Conservation (phyloP, 2,113 vertebrate species). For the Synchiropus splendidus region DNA sequence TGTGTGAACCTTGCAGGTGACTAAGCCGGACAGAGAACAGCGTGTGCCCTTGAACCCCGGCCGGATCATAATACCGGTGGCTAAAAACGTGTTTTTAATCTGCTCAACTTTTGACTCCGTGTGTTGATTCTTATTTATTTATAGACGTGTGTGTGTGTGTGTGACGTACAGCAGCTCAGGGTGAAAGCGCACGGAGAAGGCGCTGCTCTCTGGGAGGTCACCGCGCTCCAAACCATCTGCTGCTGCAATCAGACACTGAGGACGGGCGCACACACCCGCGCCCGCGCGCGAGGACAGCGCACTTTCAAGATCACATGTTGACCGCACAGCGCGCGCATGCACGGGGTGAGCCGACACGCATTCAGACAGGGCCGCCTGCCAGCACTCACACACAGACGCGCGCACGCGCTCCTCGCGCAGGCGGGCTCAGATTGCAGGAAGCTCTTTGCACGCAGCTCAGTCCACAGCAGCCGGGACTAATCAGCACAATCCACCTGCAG, state of each 20-base stretch:
- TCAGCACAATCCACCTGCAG: constrained; percentile 69
- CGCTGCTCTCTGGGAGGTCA: constrained; percentile 54
- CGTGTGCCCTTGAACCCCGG: constrained; percentile 33
- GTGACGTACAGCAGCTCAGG: background rate
- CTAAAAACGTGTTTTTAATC: constrained; percentile 6
- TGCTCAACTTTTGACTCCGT: constrained; percentile 11
- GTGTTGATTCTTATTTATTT: constrained; percentile 7
- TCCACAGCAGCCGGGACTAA: constrained; percentile 67
- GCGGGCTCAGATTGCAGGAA: constrained; percentile 66
- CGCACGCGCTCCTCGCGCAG: constrained; percentile 8
- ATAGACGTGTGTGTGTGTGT: background rate
- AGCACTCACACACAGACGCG: constrained; percentile 11
- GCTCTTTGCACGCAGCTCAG: constrained; percentile 67
- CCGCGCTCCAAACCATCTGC: constrained; percentile 62
- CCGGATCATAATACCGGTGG: background rate
- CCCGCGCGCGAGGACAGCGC: constrained; percentile 9
- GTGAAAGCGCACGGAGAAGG: constrained; percentile 14
- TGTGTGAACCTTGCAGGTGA: constrained; percentile 24
- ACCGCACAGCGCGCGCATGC: constrained; percentile 10
- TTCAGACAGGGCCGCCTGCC: constrained; percentile 33
- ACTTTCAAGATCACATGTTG: constrained; percentile 21
- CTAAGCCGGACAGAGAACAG: constrained; percentile 30
- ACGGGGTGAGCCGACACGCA: constrained; percentile 33
- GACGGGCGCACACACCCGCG: constrained; percentile 14
- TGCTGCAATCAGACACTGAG: constrained; percentile 54